Percentiles rank a stretch among this genome's conserved stretches.
Evolutionary conservation across 2,797 vertebrate species (phyloP).

Genomic region (Bucorvus abyssinicus): DNA sequence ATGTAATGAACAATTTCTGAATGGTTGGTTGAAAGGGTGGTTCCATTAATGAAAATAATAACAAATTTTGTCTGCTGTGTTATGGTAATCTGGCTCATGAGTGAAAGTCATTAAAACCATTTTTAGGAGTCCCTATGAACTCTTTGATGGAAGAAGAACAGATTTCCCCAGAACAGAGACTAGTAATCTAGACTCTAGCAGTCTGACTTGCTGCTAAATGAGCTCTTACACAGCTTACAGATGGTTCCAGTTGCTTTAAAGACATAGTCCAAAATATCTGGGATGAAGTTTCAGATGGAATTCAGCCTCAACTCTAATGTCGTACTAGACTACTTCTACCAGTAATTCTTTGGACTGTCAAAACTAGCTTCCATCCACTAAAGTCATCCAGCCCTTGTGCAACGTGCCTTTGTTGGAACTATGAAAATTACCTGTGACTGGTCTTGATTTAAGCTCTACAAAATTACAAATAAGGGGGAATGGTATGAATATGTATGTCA

Average conservation of each 20-base stretch:
- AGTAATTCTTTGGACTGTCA: background rate
- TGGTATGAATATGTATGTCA: background rate
- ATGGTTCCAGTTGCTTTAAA: background rate
- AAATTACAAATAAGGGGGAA: background rate
- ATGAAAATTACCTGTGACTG: background rate
- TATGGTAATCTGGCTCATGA: background rate
- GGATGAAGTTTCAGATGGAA: background rate
- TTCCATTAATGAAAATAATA: background rate
- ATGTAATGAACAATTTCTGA: background rate
- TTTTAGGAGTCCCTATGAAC: background rate
- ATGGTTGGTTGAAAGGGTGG: background rate
- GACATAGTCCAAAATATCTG: background rate
- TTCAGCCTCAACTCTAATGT: background rate
- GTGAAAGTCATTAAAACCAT: background rate
- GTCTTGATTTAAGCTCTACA: background rate
- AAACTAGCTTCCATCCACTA: background rate
- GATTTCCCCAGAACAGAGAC: background rate
- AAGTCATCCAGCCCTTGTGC: background rate
- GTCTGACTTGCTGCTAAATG: background rate
- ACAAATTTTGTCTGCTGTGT: background rate
- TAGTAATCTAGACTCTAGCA: background rate
- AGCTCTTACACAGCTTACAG: background rate
- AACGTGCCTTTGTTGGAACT: background rate
- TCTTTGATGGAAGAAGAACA: background rate
- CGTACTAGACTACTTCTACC: background rate